Evolutionary conservation across 2,113 vertebrate species (phyloP).

Genomic region (Entosphenus tridentatus): DNA sequence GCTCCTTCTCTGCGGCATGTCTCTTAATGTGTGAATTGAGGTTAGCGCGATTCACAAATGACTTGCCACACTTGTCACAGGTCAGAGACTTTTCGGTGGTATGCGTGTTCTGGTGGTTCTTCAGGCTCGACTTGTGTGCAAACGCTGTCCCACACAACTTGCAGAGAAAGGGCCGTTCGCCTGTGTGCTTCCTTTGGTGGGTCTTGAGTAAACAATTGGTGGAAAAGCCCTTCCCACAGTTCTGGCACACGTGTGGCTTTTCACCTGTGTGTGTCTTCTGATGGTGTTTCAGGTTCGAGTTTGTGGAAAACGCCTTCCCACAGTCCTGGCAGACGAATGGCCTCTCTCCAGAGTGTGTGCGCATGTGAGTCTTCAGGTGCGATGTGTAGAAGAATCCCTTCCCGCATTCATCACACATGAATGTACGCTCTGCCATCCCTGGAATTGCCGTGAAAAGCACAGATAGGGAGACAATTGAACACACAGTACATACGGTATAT

Average conservation of each 20-base stretch:
- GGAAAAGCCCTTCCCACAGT: constrained; percentile 2
- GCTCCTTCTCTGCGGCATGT: background rate
- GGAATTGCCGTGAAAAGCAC: no score
- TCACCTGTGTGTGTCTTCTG: constrained; percentile 1
- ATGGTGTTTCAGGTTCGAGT: background rate
- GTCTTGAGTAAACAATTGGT: background rate
- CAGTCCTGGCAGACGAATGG: background rate
- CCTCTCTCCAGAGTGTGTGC: background rate
- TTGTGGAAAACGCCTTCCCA: constrained; percentile 1
- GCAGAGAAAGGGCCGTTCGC: background rate
- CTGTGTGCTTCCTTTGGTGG: background rate
- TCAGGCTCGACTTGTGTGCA: constrained; percentile 2
- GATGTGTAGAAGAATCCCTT: constrained; percentile 2
- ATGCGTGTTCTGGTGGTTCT: background rate
- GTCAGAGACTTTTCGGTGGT: background rate
- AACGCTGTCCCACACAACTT: background rate
- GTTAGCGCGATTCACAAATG: background rate
- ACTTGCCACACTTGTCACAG: background rate
- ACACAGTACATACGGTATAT: no score
- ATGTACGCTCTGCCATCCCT: background rate
- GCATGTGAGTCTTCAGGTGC: constrained; percentile 4
- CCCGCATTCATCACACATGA: background rate
- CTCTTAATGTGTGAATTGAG: background rate
- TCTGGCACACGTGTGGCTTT: background rate
- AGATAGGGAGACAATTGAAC: no score